Base-by-base conservation (phyloP, 2,888 invertebrate genomes). In the Hypomecis atomaria region DNA sequence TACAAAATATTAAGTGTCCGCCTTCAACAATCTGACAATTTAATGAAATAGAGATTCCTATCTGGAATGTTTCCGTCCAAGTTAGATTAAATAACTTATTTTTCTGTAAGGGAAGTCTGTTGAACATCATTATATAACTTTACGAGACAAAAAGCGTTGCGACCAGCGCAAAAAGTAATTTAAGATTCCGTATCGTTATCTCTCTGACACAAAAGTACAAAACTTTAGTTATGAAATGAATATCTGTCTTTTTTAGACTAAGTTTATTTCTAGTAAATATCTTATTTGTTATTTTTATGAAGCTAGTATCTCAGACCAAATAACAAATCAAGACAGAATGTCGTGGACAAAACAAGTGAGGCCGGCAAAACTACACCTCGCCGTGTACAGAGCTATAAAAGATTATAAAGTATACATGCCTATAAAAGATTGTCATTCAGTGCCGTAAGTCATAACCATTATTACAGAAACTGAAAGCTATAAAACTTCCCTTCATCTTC, bases 81-180 rank as follows among this genome's bases (percentile, higher is more conserved):
- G 78, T 84, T 84, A 77, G 78, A 84, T 84, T 78, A 79, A 79
- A 78, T 76, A 82, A 83, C 74, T 84, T 82, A 78, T 84, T 80
- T 68, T 68, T 69, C 65, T 71, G 50, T 60, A 66, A 62, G 37
- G 65, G 59, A 70, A 71, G 60, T 69, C 64, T 65, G 52, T 59
- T 65, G 59, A 70, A 73, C 71, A 74, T 71, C 65, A 74, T 73
- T 73, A 73, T 52, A 62, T 66, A 71, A 67, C 64, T 71, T 75
- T 59, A 67, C 61, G 56, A 67, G 73, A 75, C 74, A 78, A 78
- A 72, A 67, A 67, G 67, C 67, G 64, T 62, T 65, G 62, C 69
- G 70, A 73, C 72, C 59, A 36, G 62, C 59, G 63, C 55, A 62
- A 65, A 69, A 66, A 71, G 63, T 66, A 63, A 61, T 67, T 65